Conservation (phyloP, 2,888 invertebrate genomes). For the Chesias legatella region DNA sequence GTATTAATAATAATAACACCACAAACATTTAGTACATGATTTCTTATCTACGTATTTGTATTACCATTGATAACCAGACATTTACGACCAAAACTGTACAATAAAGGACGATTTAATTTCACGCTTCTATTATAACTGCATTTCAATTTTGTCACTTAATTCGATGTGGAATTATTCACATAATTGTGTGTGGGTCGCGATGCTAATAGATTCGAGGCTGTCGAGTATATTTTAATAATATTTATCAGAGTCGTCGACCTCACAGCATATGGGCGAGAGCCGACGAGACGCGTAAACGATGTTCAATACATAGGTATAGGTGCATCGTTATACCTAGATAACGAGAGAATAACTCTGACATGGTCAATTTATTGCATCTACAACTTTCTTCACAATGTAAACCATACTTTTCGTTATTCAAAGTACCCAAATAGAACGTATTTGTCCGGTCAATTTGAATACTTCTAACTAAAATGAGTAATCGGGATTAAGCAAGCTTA, state of each 20-base stretch:
- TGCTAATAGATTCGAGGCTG: conserved; percentile 35
- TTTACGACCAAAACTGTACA: no score
- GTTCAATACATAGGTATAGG: conserved; percentile 12
- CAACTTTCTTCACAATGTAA: no score
- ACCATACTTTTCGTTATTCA: no score
- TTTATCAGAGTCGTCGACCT: conserved; percentile 72
- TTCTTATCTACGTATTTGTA: no score
- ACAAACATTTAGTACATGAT: no score
- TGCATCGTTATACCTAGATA: conserved; percentile 13
- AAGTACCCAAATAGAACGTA: neutral
- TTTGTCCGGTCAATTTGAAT: conserved; percentile 28
- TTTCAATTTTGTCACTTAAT: conserved; percentile 22
- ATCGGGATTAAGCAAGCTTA: conserved; percentile 67
- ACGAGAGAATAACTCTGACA: conserved; percentile 1
- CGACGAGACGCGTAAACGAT: conserved; percentile 38
- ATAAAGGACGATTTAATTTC: neutral
- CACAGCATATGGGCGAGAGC: conserved; percentile 46
- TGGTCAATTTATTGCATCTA: no score
- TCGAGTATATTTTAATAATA: conserved; percentile 52
- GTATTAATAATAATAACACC: no score
- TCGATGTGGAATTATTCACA: conserved; percentile 22
- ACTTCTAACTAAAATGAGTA: conserved; percentile 41
- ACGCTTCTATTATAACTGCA: conserved; percentile 10
- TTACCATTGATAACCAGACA: no score
- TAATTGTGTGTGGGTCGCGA: conserved; percentile 30